These are phyloP conservation scores for Drosophila kambysellisi DNA, from an alignment of 2,888 invertebrate species.

Conservation along the genomic window DNA sequence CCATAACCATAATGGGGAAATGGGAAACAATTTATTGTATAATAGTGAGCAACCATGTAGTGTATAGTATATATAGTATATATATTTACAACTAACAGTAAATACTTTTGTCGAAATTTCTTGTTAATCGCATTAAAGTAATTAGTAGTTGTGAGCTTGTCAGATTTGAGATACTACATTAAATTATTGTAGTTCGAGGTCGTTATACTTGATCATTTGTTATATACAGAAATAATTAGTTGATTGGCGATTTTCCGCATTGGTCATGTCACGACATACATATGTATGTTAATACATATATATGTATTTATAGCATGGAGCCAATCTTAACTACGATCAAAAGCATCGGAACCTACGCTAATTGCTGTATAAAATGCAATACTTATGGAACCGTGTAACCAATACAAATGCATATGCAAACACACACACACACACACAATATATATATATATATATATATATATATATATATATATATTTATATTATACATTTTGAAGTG, in stretches of 20 bases:
- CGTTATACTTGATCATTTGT: slow-evolving; percentile 37
- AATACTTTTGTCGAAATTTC: not conserved
- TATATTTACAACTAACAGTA: not conserved
- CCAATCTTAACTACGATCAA: slow-evolving; percentile 58
- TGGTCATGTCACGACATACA: slow-evolving; percentile 52
- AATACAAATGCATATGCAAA: slow-evolving; percentile 10
- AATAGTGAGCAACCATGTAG: too few relatives aligned
- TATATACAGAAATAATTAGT: slow-evolving; percentile 42
- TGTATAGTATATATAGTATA: not conserved
- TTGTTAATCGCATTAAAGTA: not conserved
- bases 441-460: too few relatives aligned
- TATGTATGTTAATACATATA: not conserved
- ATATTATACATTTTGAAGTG: slow-evolving; percentile 19
- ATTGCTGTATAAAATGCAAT: slow-evolving; percentile 61
- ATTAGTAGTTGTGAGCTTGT: not conserved
- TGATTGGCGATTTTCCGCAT: slow-evolving; percentile 48
- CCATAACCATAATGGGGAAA: too few relatives aligned
- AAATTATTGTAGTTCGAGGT: slow-evolving; percentile 15
- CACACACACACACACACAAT: slow-evolving; percentile 1
- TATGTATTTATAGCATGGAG: slow-evolving; percentile 31
- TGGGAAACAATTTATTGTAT: too few relatives aligned
- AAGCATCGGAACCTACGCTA: slow-evolving; percentile 57
- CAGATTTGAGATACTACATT: not conserved
- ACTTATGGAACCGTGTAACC: slow-evolving; percentile 36
- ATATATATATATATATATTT: too few relatives aligned